Conservation (phyloP, 2,113 vertebrate species). For the Brachypteracias leptosomus region DNA sequence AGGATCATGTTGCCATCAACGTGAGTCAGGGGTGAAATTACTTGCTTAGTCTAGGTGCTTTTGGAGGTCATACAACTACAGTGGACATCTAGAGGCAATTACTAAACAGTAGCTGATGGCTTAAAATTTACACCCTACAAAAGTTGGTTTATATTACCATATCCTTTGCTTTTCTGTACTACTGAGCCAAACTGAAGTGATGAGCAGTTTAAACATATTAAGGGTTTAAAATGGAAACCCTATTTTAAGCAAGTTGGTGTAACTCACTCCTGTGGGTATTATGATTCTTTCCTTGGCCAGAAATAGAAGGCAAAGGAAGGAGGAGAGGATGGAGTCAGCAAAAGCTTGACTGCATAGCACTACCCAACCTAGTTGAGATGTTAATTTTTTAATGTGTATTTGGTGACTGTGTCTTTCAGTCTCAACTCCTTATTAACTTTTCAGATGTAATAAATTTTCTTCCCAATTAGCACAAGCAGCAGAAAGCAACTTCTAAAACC, state of each 20-base stretch:
- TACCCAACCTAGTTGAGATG: background rate
- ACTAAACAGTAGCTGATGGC: background rate
- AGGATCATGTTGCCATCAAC: rapidly evolving
- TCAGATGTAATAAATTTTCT: background rate
- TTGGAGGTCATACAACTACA: background rate
- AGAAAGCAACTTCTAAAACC: background rate
- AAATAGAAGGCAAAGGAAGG: background rate
- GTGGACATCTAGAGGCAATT: background rate
- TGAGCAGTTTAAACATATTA: background rate
- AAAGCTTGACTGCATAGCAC: background rate
- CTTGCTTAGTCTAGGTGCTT: background rate
- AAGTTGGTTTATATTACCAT: background rate
- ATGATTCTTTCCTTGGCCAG: background rate
- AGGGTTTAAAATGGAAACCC: background rate
- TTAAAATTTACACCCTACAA: background rate
- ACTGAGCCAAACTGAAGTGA: background rate
- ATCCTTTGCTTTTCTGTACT: background rate
- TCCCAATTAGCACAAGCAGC: background rate
- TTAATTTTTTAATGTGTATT: background rate
- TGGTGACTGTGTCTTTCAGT: background rate
- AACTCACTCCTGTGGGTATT: background rate
- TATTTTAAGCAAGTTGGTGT: background rate
- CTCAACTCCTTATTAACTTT: background rate
- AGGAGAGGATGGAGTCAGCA: background rate
- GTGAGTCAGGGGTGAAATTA: background rate